These are phyloP conservation scores for Riparia riparia DNA, from an alignment of 2,113 vertebrate genomes.

Conservation along the genomic window DNA sequence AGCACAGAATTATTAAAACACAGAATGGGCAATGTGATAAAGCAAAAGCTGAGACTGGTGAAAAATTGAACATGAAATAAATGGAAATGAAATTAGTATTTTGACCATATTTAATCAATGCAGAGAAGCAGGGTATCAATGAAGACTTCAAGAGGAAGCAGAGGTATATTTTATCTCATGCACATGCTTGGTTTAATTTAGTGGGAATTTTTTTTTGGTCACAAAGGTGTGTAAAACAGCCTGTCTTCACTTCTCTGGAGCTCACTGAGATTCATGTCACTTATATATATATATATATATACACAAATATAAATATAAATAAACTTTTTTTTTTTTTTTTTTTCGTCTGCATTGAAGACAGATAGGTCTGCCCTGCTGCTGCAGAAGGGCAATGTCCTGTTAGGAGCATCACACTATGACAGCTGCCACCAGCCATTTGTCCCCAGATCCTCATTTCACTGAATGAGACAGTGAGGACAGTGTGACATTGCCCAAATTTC, in stretches of 20 bases:
- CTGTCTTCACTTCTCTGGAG: neutral
- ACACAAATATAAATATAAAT: too few species aligned
- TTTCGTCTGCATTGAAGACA: neutral
- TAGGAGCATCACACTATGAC: neutral
- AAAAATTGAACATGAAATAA: neutral
- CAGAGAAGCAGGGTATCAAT: neutral
- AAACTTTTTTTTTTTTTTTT: rapidly evolving
- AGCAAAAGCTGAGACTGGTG: neutral
- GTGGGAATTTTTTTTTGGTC: neutral
- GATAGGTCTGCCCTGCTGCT: neutral
- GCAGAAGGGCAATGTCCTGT: neutral
- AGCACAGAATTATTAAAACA: neutral
- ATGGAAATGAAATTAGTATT: neutral
- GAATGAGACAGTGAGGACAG: neutral
- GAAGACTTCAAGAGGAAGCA: neutral
- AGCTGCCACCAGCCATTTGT: neutral
- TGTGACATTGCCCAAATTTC: neutral
- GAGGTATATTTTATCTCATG: neutral
- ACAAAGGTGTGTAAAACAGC: neutral
- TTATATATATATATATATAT: too few species aligned
- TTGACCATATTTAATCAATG: neutral
- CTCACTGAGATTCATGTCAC: neutral
- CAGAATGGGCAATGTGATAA: neutral
- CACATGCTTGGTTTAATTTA: neutral
- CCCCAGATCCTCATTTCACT: neutral